Evolutionary conservation across 2,888 invertebrate genomes (phyloP), one percentile per base, ranked within the genome.

Genomic region (Diogma glabrata): DNA sequence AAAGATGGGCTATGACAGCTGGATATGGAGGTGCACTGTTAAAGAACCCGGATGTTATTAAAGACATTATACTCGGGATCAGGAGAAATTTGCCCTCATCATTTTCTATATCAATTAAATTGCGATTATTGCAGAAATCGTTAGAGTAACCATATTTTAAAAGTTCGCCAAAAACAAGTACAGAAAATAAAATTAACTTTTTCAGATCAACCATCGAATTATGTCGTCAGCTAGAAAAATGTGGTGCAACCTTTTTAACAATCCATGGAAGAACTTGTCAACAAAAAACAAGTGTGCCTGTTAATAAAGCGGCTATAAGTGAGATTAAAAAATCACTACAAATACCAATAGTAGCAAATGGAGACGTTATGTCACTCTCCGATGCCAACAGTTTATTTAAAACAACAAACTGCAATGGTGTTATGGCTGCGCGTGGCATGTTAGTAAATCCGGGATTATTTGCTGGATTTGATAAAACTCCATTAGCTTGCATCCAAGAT

Each of bases 341-440:
- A 33, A 72, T 96, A 57, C 96, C 97, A 1, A 73, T 97, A 0
- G 77, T 96, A 57, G 94, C 89, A 1, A 99, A 99, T 73, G 97
- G 97, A 30, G 93, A 92, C 60, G 75, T 94, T 0, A 85, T 80
- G 60, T 77, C 74, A 46, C 70, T 87, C 53, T 65, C 75, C n/a
- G 87, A 87, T 66, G 90, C 87, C 23, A 65, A 79, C 52, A 62
- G 70, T 12, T 72, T 95, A 33, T 76, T 82, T 57, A 67, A 77
- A 33, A 60, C 66, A 52, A 86, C 91, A 0, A 78, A 80, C 9
- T 87, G 86, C 59, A 74, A 77, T 63, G 96, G 92, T 69, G 33
- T 96, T 0, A 99, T 99, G 97, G 81, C 82, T 52, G 97, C 97
- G 0, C 81, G 90, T 64, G 92, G 89, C 1, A 73, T 99, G 17